Percentiles rank a stretch among this genome's conserved stretches.
Conservation (phyloP, 2,797 vertebrate species). For the Cetoscarus ocellatus region DNA sequence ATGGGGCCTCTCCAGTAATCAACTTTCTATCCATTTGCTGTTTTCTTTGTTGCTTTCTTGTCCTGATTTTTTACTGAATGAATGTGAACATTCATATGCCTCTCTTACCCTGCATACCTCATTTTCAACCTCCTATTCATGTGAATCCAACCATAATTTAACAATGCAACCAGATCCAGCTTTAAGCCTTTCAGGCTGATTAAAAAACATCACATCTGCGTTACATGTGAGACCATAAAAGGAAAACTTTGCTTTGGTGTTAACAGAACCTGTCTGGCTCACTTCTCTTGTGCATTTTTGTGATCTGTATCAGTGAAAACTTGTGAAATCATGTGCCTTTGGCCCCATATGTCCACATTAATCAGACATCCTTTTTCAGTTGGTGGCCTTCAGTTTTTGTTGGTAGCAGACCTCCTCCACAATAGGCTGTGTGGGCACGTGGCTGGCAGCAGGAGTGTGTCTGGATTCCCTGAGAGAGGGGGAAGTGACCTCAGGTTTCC, state of each 20-base stretch:
- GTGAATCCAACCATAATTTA: slow-evolving; percentile 30
- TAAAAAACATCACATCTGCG: slow-evolving; percentile 49
- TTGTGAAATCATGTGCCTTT: neutral
- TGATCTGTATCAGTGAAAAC: slow-evolving; percentile 9
- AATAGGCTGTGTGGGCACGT: slow-evolving; percentile 59
- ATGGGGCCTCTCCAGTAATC: neutral
- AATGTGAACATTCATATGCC: slow-evolving; percentile 10
- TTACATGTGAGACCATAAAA: slow-evolving; percentile 49
- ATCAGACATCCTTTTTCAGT: slow-evolving; percentile 10
- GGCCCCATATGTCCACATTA: neutral
- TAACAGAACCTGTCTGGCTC: slow-evolving; percentile 19
- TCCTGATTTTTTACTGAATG: slow-evolving; percentile 10
- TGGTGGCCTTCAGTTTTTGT: neutral
- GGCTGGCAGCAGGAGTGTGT: slow-evolving; percentile 70
- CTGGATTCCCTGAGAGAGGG: slow-evolving; percentile 70
- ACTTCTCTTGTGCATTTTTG: neutral
- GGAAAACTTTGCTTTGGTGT: slow-evolving; percentile 32
- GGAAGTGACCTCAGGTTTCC: slow-evolving; percentile 85
- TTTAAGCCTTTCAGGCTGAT: slow-evolving; percentile 36
- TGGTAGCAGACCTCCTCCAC: slow-evolving; percentile 21
- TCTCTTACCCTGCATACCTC: slow-evolving; percentile 22
- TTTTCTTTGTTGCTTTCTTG: neutral
- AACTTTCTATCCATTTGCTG: neutral
- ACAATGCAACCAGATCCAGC: slow-evolving; percentile 32
- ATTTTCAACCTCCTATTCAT: slow-evolving; percentile 24